These are phyloP conservation scores for Callipepla californica DNA, from an alignment of 2,113 vertebrate species.

Conservation along the genomic window DNA sequence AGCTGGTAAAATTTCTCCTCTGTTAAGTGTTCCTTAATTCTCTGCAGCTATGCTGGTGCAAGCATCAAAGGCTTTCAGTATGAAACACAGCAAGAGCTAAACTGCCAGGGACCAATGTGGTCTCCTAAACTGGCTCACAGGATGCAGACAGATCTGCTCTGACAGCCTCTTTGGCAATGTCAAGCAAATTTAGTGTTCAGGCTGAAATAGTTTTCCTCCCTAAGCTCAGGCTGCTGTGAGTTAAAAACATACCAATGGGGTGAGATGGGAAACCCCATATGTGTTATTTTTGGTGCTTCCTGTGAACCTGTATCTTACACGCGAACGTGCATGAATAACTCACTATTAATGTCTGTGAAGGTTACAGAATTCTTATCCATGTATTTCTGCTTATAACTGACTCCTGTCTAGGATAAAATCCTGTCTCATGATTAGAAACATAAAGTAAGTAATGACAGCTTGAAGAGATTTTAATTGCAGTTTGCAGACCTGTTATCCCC, in stretches of 20 bases:
- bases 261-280: not conserved
- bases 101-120: accelerated
- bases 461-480: not conserved
- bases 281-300: not conserved
- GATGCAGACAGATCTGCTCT: not conserved
- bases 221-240: not conserved
- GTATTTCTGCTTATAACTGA: not conserved
- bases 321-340: not conserved
- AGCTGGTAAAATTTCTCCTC: constrained; percentile 30
- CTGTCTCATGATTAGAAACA: not conserved
- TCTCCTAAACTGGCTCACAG: not conserved
- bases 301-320: not conserved
- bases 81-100: not conserved
- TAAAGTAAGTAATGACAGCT: not conserved
- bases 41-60: not conserved
- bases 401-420: not conserved
- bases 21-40: not conserved
- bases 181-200: not conserved
- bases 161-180: not conserved
- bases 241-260: not conserved
- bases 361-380: not conserved
- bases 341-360: not conserved
- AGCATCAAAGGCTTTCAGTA: not conserved
- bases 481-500: not conserved
- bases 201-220: not conserved